Evolutionary conservation across 1,140 invertebrate species (phyloP).

Genomic region (Lasioglossum albipes): DNA sequence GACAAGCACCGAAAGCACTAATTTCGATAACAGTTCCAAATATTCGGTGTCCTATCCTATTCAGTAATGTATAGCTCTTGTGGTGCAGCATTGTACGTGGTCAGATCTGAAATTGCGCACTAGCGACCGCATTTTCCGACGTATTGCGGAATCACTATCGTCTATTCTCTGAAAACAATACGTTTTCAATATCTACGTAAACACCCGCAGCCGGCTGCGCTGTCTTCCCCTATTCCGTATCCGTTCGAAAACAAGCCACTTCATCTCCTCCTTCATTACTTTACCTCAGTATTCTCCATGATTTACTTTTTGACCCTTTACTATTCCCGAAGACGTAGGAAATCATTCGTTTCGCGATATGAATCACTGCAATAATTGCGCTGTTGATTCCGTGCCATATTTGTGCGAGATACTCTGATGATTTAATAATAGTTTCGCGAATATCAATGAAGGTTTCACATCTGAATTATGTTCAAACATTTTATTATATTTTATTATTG

Average conservation of each 20-base stretch:
- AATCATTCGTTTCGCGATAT: neutral
- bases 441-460: too few relatives aligned
- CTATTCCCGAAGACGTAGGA: neutral
- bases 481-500: too few relatives aligned
- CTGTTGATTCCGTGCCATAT: too few relatives aligned
- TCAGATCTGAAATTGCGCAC: conserved; percentile 22
- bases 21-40: conserved; percentile 13
- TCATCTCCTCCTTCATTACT: neutral
- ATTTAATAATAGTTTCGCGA: too few relatives aligned
- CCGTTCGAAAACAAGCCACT: neutral
- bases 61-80: neutral
- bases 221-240: conserved; percentile 30
- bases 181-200: conserved; percentile 45
- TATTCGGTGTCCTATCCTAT: neutral
- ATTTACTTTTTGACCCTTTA: neutral
- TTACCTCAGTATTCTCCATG: neutral
- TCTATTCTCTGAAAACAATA: conserved; percentile 28
- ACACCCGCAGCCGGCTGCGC: neutral
- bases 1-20: neutral
- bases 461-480: too few relatives aligned
- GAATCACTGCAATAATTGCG: too few relatives aligned
- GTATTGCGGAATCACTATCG: conserved; percentile 29
- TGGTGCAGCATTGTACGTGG: neutral
- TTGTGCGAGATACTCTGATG: too few relatives aligned
- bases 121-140: conserved; percentile 32